A percentile compares a stretch with the other conserved stretches of the same genome.
phyloP scores from a whole-genome alignment of 2,888 invertebrate genomes.

The Plemyria rubiginata region DNA sequence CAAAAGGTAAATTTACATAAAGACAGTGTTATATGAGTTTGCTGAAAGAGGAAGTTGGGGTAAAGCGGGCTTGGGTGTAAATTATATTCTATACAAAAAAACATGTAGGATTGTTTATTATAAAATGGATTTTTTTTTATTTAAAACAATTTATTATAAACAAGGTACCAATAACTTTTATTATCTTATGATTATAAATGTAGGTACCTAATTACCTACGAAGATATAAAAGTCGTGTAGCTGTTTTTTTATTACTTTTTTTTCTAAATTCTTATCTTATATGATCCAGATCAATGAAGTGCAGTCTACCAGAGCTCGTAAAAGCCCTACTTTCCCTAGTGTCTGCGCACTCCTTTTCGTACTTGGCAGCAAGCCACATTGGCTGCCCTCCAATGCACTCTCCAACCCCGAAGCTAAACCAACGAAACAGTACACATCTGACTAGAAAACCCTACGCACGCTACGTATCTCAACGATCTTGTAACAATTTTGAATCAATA shows the following conservation, averaged over 20 bases:
- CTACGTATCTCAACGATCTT: slow-evolving; percentile 41
- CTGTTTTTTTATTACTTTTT: too few relatives aligned
- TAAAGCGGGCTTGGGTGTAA: not conserved
- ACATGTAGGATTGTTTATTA: not conserved
- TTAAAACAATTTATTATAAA: too few relatives aligned
- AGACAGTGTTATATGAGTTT: slow-evolving; percentile 37
- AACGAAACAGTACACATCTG: slow-evolving; percentile 62
- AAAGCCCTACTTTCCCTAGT: slow-evolving; percentile 48
- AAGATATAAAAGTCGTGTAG: too few relatives aligned
- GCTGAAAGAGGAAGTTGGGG: slow-evolving; percentile 21
- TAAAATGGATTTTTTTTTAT: too few relatives aligned
- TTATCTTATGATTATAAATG: too few relatives aligned
- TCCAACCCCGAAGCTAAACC: slow-evolving; percentile 45
- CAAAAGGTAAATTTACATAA: slow-evolving; percentile 63
- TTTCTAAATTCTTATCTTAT: too few relatives aligned
- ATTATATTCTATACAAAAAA: not conserved
- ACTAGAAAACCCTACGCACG: slow-evolving; percentile 63
- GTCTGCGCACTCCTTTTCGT: slow-evolving; percentile 74
- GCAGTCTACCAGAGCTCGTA: slow-evolving; percentile 31
- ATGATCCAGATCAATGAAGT: not conserved
- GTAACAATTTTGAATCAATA: slow-evolving; percentile 22
- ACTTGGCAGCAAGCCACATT: slow-evolving; percentile 83
- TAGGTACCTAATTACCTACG: too few relatives aligned
- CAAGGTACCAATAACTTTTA: too few relatives aligned
- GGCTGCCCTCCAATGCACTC: slow-evolving; percentile 65